Percentiles rank a stretch among this genome's conserved stretches.
Evolutionary conservation across 2,888 invertebrate genomes (phyloP).

Genomic region (Philhelius pedissequus): DNA sequence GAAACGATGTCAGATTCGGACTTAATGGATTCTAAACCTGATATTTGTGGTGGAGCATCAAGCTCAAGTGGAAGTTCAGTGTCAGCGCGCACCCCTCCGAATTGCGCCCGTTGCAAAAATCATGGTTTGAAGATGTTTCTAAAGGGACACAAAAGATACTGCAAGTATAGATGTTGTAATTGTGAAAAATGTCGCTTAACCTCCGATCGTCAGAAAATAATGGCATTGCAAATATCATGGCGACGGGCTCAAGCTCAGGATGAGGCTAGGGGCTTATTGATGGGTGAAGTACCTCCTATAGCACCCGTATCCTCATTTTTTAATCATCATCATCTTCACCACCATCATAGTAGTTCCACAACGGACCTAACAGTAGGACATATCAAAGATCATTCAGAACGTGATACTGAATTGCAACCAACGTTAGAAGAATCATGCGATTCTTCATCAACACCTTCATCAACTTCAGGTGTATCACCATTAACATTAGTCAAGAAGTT

Average conservation of each 20-base stretch:
- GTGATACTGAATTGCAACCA: conserved; percentile 68
- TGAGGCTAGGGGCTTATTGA: conserved; percentile 82
- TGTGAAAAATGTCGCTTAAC: conserved; percentile 93
- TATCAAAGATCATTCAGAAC: conserved; percentile 76
- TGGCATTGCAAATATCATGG: conserved; percentile 92
- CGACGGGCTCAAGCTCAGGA: conserved; percentile 92
- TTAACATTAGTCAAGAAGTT: conserved; percentile 79
- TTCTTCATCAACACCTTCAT: conserved; percentile 82
- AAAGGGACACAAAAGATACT: conserved; percentile 95
- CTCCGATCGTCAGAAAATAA: conserved; percentile 91
- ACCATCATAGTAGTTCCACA: conserved; percentile 78
- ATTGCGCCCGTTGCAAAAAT: conserved; percentile 95
- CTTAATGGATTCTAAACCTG: conserved; percentile 80
- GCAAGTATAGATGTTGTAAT: conserved; percentile 89
- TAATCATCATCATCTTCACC: conserved; percentile 75
- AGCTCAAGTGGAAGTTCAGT: conserved; percentile 81
- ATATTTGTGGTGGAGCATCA: conserved; percentile 79
- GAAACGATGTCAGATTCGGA: conserved; percentile 80
- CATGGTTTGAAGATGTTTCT: conserved; percentile 92
- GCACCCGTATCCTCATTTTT: conserved; percentile 71
- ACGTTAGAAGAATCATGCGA: conserved; percentile 80
- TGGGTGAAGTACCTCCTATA: conserved; percentile 80
- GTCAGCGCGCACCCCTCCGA: conserved; percentile 90
- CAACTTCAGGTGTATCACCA: conserved; percentile 79
- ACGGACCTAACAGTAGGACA: conserved; percentile 69